Evolutionary conservation across 2,797 vertebrate species (phyloP).

Genomic region (Cuniculus paca): DNA sequence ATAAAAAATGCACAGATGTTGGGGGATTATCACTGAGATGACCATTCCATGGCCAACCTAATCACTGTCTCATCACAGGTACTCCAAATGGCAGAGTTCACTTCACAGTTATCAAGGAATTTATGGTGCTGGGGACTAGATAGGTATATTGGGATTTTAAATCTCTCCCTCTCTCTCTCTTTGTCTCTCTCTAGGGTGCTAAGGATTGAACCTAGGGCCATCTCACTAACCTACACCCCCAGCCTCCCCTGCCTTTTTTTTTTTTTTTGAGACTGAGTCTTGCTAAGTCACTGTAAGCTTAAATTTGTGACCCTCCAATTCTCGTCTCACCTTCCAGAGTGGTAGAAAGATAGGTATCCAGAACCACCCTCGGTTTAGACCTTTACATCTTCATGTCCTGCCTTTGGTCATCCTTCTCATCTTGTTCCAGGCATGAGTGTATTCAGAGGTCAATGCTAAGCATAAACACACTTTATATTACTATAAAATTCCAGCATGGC

Average conservation of each 20-base stretch:
- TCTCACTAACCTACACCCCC: not conserved
- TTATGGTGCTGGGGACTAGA: not conserved
- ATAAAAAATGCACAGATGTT: not conserved
- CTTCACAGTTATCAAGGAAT: not conserved
- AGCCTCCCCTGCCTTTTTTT: accelerated
- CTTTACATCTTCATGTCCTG: not conserved
- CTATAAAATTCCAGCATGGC: not conserved
- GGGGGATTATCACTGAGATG: not conserved
- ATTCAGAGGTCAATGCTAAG: not conserved
- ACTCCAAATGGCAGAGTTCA: not conserved
- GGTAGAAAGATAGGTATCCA: not conserved
- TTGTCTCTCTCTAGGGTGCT: not conserved
- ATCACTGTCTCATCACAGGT: not conserved
- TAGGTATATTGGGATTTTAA: not conserved
- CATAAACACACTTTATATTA: not conserved
- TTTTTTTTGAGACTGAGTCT: not conserved
- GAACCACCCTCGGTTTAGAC: not conserved
- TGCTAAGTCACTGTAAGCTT: not conserved
- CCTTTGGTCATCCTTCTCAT: not conserved
- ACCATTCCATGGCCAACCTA: not conserved
- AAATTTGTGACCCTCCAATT: not conserved
- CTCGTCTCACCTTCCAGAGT: not conserved
- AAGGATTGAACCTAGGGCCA: not conserved
- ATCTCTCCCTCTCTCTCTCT: not conserved
- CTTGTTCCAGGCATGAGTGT: not conserved